Percentiles rank a stretch among this genome's conserved stretches.
phyloP scores from a whole-genome alignment of 2,797 vertebrate species.

The Danio jaintianensis region DNA sequence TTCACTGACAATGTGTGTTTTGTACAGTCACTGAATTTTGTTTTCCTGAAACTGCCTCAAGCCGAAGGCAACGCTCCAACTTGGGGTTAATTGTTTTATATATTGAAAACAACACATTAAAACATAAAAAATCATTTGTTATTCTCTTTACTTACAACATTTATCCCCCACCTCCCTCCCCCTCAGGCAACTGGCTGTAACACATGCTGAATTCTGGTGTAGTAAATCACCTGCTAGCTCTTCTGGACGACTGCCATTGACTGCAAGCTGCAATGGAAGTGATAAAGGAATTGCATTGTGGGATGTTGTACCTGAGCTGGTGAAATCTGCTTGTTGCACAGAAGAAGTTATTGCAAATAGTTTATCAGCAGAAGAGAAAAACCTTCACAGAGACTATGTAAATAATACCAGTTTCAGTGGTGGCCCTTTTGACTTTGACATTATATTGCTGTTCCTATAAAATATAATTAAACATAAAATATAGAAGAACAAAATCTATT shows the following conservation, averaged over 20 bases:
- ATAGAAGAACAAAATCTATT: no score
- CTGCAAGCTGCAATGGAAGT: constrained; percentile 13
- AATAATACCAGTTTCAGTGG: neutral
- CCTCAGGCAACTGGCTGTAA: neutral
- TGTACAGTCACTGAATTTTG: constrained; percentile 29
- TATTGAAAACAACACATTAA: constrained; percentile 7
- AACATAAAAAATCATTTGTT: neutral
- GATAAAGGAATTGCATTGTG: constrained; percentile 28
- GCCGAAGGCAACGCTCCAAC: constrained; percentile 6
- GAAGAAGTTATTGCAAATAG: neutral
- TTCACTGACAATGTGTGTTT: constrained; percentile 55
- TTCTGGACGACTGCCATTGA: constrained; percentile 26
- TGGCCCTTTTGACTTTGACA: neutral
- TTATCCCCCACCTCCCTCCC: neutral
- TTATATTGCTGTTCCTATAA: neutral
- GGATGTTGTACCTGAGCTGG: neutral
- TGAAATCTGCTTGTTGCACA: neutral
- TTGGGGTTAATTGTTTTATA: constrained; percentile 27
- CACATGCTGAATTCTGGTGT: neutral
- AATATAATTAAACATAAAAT: neutral
- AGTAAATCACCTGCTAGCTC: constrained; percentile 7
- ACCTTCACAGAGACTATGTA: neutral
- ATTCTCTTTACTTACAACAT: constrained; percentile 1
- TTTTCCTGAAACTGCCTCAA: constrained; percentile 16
- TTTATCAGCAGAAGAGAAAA: neutral